Evolutionary conservation across 2,888 invertebrate genomes (phyloP).

Genomic region (Cantharis flavilabris): DNA sequence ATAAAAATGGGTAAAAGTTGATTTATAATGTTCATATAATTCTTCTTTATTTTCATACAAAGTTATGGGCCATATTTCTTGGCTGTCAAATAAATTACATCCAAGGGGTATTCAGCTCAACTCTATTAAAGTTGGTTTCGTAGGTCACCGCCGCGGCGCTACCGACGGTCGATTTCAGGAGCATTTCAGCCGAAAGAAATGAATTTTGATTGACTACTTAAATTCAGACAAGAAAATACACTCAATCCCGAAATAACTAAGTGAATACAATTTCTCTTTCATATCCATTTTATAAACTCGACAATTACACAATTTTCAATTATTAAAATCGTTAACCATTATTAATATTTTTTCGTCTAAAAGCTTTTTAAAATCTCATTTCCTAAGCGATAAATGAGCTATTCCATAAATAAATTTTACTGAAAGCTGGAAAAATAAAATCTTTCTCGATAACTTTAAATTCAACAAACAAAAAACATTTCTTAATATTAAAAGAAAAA

Average conservation of each 20-base stretch:
- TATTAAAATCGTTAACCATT: constrained; percentile 17
- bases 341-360: constrained; percentile 3
- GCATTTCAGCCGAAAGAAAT: constrained; percentile 32
- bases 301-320: constrained; percentile 15
- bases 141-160: constrained; percentile 51
- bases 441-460: not conserved
- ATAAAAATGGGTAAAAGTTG: constrained; percentile 56
- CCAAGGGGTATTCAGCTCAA: constrained; percentile 55
- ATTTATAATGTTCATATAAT: constrained; percentile 58
- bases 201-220: constrained; percentile 35
- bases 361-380: constrained; percentile 6
- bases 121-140: constrained; percentile 57
- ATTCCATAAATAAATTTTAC: not conserved
- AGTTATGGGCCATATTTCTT: constrained; percentile 58
- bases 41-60: constrained; percentile 59
- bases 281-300: constrained; percentile 1
- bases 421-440: not conserved
- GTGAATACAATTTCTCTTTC: constrained; percentile 21
- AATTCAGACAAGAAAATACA: constrained; percentile 32
- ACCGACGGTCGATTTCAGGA: constrained; percentile 35
- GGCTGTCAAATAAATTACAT: constrained; percentile 58
- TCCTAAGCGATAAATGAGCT: not conserved
- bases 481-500: not conserved
- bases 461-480: not conserved
- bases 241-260: constrained; percentile 20